Base-by-base conservation (phyloP, 2,113 vertebrate species). In the Sapajus apella region DNA sequence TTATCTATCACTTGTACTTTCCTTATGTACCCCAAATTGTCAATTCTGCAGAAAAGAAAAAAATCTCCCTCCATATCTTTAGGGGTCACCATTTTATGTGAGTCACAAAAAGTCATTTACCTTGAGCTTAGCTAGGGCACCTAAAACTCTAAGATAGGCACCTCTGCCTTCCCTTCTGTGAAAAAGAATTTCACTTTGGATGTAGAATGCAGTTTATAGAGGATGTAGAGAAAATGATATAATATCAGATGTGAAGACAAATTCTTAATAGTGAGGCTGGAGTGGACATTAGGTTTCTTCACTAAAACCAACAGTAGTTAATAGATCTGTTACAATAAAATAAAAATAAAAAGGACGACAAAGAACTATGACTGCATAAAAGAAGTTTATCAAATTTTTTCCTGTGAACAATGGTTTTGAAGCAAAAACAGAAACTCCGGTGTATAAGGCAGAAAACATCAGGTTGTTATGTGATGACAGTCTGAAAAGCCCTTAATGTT, bases 401-500 rank as follows among this genome's bases (percentile, higher is more conserved):
- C 3, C 16, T 89, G 7, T 95, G 18, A 72, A 43, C 18, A 72
- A 47, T 76, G 11, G 21, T 91, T 97, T 83, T 86, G 68, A 76
- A 87, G n/a, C 40, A 90, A 93, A 91, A 82, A 58, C 8, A 94
- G 61, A 96, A 66, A 45, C 55, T 77, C 40, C 43, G 77, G 37
- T 64, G 37, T 70, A 10, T 55, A 81, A 91, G 50, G 23, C 35
- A 89, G 23, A 82, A 82, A 75, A 87, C 43, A 21, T 56, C 50
- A 84, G 17, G 23, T 87, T 90, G 56, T 89, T 91, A 95, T 50
- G 73, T 86, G 80, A 91, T 86, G 80, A 91, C 20, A 88, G 21
- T 81, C 61, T 92, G 64, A 95, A 97, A 97, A 79, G 45, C 32
- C 70, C n/a, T 90, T 32, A 18, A 35, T 56, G 37, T 90, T 95